Conservation (phyloP, 1,140 invertebrate genomes). For the Asobara japonica region DNA sequence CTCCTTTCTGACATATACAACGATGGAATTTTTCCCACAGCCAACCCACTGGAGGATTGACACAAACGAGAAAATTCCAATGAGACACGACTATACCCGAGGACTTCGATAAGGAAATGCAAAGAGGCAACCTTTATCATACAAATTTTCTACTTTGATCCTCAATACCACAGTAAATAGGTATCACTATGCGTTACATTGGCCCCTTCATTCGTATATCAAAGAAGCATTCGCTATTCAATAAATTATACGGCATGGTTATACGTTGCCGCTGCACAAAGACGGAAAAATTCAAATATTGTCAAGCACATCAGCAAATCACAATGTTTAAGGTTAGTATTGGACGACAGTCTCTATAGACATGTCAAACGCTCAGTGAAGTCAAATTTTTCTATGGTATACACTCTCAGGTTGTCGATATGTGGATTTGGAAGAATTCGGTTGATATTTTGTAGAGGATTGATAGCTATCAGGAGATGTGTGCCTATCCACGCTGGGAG, state of each 20-base stretch:
- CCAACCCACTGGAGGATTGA: background rate
- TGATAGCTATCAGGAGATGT: too few species aligned
- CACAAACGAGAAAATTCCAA: background rate
- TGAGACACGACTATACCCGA: background rate
- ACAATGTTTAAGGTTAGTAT: background rate
- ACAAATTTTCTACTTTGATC: background rate
- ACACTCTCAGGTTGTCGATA: too few species aligned
- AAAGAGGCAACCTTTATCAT: constrained; percentile 4
- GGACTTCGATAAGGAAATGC: background rate
- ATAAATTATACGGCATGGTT: background rate
- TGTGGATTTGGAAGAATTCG: too few species aligned
- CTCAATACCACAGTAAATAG: background rate
- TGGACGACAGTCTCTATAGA: too few species aligned
- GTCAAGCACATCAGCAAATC: background rate
- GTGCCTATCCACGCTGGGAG: too few species aligned
- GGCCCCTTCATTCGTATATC: background rate
- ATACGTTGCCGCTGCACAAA: background rate
- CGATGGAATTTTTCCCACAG: background rate
- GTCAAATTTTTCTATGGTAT: too few species aligned
- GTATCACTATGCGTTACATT: background rate
- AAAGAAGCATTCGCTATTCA: background rate
- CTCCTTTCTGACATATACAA: background rate
- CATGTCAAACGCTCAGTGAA: too few species aligned
- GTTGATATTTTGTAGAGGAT: too few species aligned
- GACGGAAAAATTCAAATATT: background rate